phyloP scores from a whole-genome alignment of 2,797 vertebrate genomes.

The Gila robusta region DNA sequence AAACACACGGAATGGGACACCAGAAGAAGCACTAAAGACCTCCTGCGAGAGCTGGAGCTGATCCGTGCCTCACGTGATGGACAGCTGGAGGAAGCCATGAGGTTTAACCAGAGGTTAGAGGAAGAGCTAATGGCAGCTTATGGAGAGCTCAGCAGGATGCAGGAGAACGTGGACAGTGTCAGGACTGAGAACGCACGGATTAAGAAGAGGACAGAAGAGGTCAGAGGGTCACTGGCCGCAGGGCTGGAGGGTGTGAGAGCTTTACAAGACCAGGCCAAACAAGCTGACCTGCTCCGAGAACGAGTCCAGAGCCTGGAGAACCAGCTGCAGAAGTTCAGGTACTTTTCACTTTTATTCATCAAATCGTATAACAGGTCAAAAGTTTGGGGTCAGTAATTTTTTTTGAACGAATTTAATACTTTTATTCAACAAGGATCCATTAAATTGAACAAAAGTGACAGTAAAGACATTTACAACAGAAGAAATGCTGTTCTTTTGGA shows the following conservation, averaged over 20 bases:
- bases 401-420: not conserved
- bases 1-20: slow-evolving; percentile 36
- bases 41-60: slow-evolving; percentile 78
- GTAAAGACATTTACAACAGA: not conserved
- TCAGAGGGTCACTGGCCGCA: slow-evolving; percentile 74
- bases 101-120: slow-evolving; percentile 77
- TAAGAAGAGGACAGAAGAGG: slow-evolving; percentile 79
- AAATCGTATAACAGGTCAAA: not conserved
- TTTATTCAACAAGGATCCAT: not conserved
- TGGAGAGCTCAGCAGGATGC: slow-evolving; percentile 71
- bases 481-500: not conserved
- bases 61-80: slow-evolving; percentile 81
- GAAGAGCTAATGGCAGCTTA: slow-evolving; percentile 77
- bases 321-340: slow-evolving; percentile 75
- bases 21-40: slow-evolving; percentile 69
- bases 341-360: not conserved
- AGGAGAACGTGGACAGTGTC: slow-evolving; percentile 65
- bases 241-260: slow-evolving; percentile 76
- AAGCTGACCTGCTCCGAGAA: slow-evolving; percentile 73
- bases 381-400: not conserved
- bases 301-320: slow-evolving; percentile 73
- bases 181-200: slow-evolving; percentile 76
- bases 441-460: not conserved
- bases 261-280: slow-evolving; percentile 77
- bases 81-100: slow-evolving; percentile 82